Evolutionary conservation across 2,113 vertebrate genomes (phyloP), one percentile per base, ranked within the genome.

Genomic region (Xiphorhynchus elegans): DNA sequence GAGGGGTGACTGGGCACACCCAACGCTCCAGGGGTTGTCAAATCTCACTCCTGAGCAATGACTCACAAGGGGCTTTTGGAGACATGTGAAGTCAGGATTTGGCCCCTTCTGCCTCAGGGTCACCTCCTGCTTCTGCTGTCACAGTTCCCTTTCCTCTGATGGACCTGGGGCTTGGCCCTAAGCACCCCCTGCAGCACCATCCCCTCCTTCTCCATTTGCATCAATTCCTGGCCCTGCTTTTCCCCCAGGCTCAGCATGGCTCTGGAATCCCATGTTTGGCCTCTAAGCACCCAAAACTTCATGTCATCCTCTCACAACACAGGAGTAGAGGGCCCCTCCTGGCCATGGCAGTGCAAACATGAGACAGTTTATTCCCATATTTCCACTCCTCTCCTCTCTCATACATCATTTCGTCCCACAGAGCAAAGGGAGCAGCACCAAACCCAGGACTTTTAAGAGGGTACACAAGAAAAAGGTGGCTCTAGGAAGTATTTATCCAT

Each of bases 291-390:
- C 10, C 56, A 46, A 28, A 28, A 18, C 17, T 74, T 49, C 18
- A 5, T 4, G 13, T 40, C 29, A 7, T 40, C 29, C 10, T 58
- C 53, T 56, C 46, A 19, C 0, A 0, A 42, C 70, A 40, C 0
- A 0, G 13, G 23, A 86, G 28, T 5, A 1, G 40, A 83, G 59
- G 23, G 6, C 21, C 17, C 35, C 23, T 87, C 26, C 63, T 52
- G 68, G 37, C 24, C n/a, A 19, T 0, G 0, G 11, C 39, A 58
- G 9, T 0, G 4, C 31, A 82, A 68, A 47, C 3, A 1, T 11
- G 7, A 23, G 33, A 47, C 59, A 69, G 10, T 17, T 40, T 21
- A 35, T n/a, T 68, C 42, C 82, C 26, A 11, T 23, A 15, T 35
- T 35, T 89, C 33, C 72, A 29, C 23, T 28, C 12, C 33, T 25